Conservation (phyloP, 2,888 invertebrate genomes). For the Chloromyia formosa region DNA sequence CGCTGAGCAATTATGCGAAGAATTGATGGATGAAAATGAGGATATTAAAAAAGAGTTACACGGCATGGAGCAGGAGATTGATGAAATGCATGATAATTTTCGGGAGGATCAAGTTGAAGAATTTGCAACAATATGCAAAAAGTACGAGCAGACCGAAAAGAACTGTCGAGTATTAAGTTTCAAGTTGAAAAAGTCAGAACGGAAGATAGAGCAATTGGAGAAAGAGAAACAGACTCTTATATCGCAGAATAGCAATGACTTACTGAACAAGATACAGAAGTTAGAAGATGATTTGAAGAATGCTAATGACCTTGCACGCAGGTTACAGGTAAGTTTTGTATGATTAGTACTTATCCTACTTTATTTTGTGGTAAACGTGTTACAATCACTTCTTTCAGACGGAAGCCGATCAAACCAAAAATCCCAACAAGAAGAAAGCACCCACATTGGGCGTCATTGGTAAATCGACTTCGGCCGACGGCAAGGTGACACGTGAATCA, state of each 20-base stretch:
- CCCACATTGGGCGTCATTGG: constrained; percentile 68
- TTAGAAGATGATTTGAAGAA: constrained; percentile 87
- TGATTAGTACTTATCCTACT: neutral
- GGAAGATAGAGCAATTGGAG: constrained; percentile 86
- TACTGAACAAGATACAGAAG: constrained; percentile 76
- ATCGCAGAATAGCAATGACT: constrained; percentile 70
- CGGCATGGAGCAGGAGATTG: constrained; percentile 96
- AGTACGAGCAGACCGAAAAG: constrained; percentile 95
- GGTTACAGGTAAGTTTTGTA: constrained; percentile 68
- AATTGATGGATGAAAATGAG: constrained; percentile 95
- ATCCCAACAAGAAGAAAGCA: constrained; percentile 67
- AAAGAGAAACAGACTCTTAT: constrained; percentile 80
- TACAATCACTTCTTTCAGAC: constrained; percentile 51
- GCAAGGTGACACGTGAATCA: constrained; percentile 77
- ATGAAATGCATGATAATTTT: constrained; percentile 98
- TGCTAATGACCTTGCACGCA: constrained; percentile 76
- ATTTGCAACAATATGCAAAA: constrained; percentile 91
- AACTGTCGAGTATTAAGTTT: constrained; percentile 98
- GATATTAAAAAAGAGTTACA: constrained; percentile 91
- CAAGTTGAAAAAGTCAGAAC: constrained; percentile 95
- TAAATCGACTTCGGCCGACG: constrained; percentile 70
- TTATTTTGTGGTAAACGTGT: constrained; percentile 1
- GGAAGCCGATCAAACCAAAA: constrained; percentile 59
- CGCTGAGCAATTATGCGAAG: constrained; percentile 91
- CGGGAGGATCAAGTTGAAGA: constrained; percentile 98